A percentile compares a stretch with the other conserved stretches of the same genome.
These are phyloP conservation scores for Drosophila siamana DNA, from an alignment of 2,888 invertebrate genomes.

Conservation along the genomic window DNA sequence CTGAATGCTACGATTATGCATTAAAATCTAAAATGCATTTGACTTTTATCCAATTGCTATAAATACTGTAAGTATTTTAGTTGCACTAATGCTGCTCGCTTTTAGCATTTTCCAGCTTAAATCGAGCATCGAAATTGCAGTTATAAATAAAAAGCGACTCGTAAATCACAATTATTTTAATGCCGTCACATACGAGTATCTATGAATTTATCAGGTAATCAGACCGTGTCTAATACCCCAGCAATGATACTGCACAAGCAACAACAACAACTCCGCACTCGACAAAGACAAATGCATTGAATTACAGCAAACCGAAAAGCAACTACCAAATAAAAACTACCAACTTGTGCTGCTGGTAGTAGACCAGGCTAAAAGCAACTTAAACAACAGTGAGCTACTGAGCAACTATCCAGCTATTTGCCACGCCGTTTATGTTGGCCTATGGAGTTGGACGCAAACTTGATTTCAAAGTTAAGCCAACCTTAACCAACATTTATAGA, in stretches of 20 bases:
- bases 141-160: constrained; percentile 19
- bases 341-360: no score
- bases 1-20: background rate
- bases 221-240: constrained; percentile 75
- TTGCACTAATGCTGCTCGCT: no score
- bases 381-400: no score
- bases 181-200: constrained; percentile 63
- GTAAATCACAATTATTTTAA: constrained; percentile 53
- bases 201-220: constrained; percentile 76
- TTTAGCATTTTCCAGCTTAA: background rate
- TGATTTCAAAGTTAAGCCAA: constrained; percentile 78
- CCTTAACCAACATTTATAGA: constrained; percentile 78
- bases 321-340: no score
- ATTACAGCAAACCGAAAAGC: constrained; percentile 51
- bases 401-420: constrained; percentile 15
- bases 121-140: constrained; percentile 12
- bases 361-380: background rate
- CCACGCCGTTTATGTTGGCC: constrained; percentile 5
- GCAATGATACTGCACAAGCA: constrained; percentile 62
- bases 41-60: no score
- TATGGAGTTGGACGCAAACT: constrained; percentile 59
- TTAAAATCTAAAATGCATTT: no score
- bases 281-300: constrained; percentile 70
- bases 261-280: constrained; percentile 19
- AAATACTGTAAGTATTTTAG: no score